A percentile compares a stretch with the other conserved stretches of the same genome.
Evolutionary conservation across 23 tunicate species (phyloP).

Genomic region (Aplidium turbinatum): DNA sequence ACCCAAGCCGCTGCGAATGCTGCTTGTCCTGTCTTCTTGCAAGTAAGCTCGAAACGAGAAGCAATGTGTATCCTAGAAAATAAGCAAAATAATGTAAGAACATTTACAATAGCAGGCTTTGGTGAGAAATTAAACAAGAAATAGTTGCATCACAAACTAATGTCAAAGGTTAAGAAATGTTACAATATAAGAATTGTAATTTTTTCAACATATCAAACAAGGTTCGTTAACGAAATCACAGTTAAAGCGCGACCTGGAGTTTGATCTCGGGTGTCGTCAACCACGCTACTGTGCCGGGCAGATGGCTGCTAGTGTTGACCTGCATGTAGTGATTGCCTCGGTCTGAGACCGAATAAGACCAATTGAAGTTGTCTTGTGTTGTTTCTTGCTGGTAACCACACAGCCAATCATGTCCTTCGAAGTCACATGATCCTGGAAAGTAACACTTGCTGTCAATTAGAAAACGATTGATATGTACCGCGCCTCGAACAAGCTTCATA

Average conservation of each 20-base stretch:
- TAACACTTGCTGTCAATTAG: too few relatives aligned
- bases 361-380: slow-evolving; percentile 59
- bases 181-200: too few relatives aligned
- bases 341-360: slow-evolving; percentile 37
- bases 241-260: slow-evolving; percentile 65
- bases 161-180: too few relatives aligned
- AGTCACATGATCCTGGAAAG: slow-evolving; percentile 68
- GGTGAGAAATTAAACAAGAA: too few relatives aligned
- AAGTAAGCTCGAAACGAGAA: slow-evolving; percentile 57
- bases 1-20: slow-evolving; percentile 4
- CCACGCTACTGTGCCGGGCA: slow-evolving; percentile 43
- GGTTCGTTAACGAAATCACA: too few relatives aligned
- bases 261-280: slow-evolving; percentile 55
- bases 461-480: too few relatives aligned
- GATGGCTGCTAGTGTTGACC: slow-evolving; percentile 58
- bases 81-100: too few relatives aligned
- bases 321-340: slow-evolving; percentile 41
- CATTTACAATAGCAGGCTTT: too few relatives aligned
- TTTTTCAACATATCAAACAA: too few relatives aligned
- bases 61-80: slow-evolving; percentile 97
- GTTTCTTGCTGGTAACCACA: slow-evolving; percentile 64
- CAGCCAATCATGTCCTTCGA: slow-evolving; percentile 41
- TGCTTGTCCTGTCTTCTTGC: slow-evolving; percentile 24
- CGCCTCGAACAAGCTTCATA: too few relatives aligned
- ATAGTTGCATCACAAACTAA: too few relatives aligned